Evolutionary conservation across 2,888 invertebrate genomes (phyloP), one percentile per base, ranked within the genome.

Genomic region (Panorpa germanica): DNA sequence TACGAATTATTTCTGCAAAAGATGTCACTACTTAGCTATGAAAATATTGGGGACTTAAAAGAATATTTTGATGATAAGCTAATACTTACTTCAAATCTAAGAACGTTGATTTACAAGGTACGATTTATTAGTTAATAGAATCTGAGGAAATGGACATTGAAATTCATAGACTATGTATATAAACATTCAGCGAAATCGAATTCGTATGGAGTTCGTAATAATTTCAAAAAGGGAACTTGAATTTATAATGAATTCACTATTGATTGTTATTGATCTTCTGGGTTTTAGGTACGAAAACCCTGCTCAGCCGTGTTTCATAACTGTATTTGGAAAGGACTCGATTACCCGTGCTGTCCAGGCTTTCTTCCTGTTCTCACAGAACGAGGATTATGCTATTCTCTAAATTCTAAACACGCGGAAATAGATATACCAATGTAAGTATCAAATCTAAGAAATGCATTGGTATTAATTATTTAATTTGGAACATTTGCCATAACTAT

Each of bases 291-390:
- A 26, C 64, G 65, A 29, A 55, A 59, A 20, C 61, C 55, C 22
- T 75, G 75, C 40, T 66, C 73, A 38, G 57, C 62, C 7, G 45
- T 70, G 20, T 61, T 75, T 32, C 52, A 56, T 19, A 59, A 61
- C 15, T 78, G 78, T 44, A 61, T 61, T 40, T 77, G 70, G 58
- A 73, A 75, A 42, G 67, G 66, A n/a, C 65, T 67, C 40, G 52
- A 58, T 0, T 63, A 69, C 34, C 58, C 63, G 36, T 77, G 78
- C 43, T 75, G 76, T 42, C 59, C 63, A 11, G 55, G 65, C 33
- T 65, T 78, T 28, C 57, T 61, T 32, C 70, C 74, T 1, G 62
- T 74, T n/a, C 72, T 74, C 40, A 76, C 77, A 1, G 78, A 78
- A 48, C 65, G 65, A 49, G 78, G 78, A 3, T 71, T 70, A 43